Base-by-base conservation (phyloP, 2,888 invertebrate species). In the Drosophila neutralis region DNA sequence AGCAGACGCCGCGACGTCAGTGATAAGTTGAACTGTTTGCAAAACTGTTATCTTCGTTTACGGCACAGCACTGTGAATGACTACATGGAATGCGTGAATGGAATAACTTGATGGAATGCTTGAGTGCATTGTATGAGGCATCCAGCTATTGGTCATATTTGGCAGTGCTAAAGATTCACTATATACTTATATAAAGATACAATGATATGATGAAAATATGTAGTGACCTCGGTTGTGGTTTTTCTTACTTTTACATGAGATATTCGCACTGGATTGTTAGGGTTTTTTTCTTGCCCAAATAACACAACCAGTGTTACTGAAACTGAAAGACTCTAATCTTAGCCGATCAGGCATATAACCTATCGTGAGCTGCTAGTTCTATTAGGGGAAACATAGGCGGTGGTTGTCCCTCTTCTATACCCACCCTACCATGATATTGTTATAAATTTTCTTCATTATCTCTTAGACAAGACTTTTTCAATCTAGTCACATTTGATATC, bases 11-110 rank as follows among this genome's bases (percentile, higher is more conserved):
- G 56, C 27, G 13, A 8, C n/a, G 15, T 56, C 71, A 56, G 48
- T 18, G 59, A 66, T 66, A 72, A 75, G 53, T 75, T 72, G 29
- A 61, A 58, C 48, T 51, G 52, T 42, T 63, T 65, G 36, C 40
- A 60, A 58, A 74, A 70, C 49, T 54, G 33, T 59, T 69, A 54
- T 69, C 60, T 73, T 21, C 59, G 15, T 45, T 59, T 15, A 18
- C 35, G 24, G 57, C 27, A 33, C 48, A n/a, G 29, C 56, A 40
- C 21, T 21, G 35, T 2, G 56, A 36, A 29, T 13, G 49, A 31
- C 10, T 27, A 27, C 18, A 27, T 18, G 27, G 18, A 49, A 27
- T 27, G 27, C 18, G 4, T 18, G 10, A 27, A 49, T 49, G 13
- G 24, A 54, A 21, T n/a, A 24, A 33, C 31, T 56, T 45, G 21